These are phyloP conservation scores for Petaurus breviceps DNA, from an alignment of 2,113 vertebrate genomes.

Conservation along the genomic window DNA sequence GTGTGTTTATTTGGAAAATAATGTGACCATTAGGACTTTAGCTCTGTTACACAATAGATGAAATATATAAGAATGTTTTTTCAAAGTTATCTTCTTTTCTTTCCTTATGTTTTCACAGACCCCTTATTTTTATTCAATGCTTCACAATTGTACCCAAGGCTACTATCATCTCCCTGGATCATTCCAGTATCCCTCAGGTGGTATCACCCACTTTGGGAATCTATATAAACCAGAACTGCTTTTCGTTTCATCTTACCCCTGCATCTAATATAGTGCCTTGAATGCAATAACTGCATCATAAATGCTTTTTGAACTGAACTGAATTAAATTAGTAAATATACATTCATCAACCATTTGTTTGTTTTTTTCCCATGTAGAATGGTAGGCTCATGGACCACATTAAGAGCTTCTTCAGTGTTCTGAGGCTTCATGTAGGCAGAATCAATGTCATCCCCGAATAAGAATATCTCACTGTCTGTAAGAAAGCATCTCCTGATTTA, in stretches of 20 bases:
- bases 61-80: no score
- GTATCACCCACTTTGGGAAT: no score
- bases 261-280: not conserved
- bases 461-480: not conserved
- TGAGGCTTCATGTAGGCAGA: not conserved
- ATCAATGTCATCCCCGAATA: not conserved
- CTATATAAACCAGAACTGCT: not conserved
- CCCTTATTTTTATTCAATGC: no score
- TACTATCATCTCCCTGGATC: no score
- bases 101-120: no score
- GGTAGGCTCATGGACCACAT: not conserved
- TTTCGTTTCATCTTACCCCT: not conserved
- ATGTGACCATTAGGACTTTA: no score
- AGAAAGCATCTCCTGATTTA: not conserved
- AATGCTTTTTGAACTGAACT: not conserved
- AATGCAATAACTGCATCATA: not conserved
- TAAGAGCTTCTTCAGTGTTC: not conserved
- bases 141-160: no score
- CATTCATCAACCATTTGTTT: not conserved
- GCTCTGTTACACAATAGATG: no score
- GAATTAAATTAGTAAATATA: not conserved
- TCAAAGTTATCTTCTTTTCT: no score
- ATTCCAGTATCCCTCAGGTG: no score
- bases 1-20: no score
- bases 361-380: not conserved